These are phyloP conservation scores for Euzophera pinguis DNA, from an alignment of 2,888 invertebrate species.

Conservation along the genomic window DNA sequence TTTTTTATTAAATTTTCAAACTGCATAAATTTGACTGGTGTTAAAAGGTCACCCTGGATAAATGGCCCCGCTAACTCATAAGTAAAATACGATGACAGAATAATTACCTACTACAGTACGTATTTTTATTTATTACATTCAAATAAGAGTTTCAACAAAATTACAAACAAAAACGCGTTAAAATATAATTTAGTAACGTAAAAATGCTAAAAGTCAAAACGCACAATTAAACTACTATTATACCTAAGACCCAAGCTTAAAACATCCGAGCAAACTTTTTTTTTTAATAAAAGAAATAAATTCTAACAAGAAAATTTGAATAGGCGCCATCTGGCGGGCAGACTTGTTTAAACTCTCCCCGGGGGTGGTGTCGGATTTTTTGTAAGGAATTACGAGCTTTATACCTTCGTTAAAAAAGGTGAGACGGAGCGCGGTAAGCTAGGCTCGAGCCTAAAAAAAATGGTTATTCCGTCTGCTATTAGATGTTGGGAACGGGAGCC, in stretches of 20 bases:
- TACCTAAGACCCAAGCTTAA: constrained; percentile 9
- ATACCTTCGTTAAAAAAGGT: constrained; percentile 25
- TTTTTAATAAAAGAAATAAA: constrained; percentile 32
- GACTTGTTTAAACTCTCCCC: constrained; percentile 26
- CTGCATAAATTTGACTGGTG: too few species aligned
- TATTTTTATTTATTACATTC: too few species aligned
- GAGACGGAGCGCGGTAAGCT: constrained; percentile 1
- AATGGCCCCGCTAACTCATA: too few species aligned
- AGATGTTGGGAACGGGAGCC: too few species aligned
- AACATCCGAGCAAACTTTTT: constrained; percentile 20
- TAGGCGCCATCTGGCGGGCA: constrained; percentile 28
- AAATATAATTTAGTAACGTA: not conserved
- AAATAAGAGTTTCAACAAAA: not conserved
- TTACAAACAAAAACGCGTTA: not conserved
- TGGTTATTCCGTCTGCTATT: too few species aligned
- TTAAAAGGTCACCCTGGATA: too few species aligned
- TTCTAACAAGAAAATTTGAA: constrained; percentile 31
- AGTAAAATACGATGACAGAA: too few species aligned
- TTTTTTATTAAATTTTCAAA: too few species aligned
- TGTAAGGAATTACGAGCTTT: constrained; percentile 27
- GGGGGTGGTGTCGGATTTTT: constrained; percentile 21
- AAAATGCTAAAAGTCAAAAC: not conserved
- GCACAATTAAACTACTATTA: constrained; percentile 11
- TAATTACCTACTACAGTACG: too few species aligned
- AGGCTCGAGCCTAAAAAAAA: not conserved